Evolutionary conservation across 1,140 invertebrate species (phyloP).

Genomic region (Adelges cooleyi): DNA sequence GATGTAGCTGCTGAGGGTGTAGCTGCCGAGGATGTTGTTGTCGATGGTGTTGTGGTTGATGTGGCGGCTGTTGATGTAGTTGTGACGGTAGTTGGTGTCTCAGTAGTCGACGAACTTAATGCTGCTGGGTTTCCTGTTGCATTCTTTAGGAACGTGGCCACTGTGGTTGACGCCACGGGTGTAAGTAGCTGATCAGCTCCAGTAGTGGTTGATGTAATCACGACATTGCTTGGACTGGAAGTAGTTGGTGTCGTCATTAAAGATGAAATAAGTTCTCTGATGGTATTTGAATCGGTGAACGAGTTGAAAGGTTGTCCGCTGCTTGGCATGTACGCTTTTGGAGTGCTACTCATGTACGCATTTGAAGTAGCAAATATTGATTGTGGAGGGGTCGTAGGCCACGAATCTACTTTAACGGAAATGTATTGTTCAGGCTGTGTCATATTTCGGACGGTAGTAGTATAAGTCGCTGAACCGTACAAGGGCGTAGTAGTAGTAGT

Average conservation of each 20-base stretch:
- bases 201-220: background rate
- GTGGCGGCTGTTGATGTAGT: conserved; percentile 35
- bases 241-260: background rate
- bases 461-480: background rate
- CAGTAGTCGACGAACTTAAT: background rate
- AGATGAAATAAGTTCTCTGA: background rate
- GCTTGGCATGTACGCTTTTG: background rate
- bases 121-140: background rate
- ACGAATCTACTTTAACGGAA: conserved; percentile 1
- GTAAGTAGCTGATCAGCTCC: background rate
- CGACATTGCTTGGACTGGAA: background rate
- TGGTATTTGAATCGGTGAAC: background rate
- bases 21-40: background rate
- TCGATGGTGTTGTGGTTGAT: conserved; percentile 34
- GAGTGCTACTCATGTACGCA: background rate
- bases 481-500: background rate
- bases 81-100: background rate
- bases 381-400: background rate
- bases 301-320: background rate
- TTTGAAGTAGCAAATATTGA: background rate
- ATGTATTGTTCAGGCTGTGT: background rate
- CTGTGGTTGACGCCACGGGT: background rate
- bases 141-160: background rate
- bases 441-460: background rate
- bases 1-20: conserved; percentile 13